These are phyloP conservation scores for Rhabdophis nuchalis DNA, from an alignment of 2,797 vertebrate species.

Conservation along the genomic window DNA sequence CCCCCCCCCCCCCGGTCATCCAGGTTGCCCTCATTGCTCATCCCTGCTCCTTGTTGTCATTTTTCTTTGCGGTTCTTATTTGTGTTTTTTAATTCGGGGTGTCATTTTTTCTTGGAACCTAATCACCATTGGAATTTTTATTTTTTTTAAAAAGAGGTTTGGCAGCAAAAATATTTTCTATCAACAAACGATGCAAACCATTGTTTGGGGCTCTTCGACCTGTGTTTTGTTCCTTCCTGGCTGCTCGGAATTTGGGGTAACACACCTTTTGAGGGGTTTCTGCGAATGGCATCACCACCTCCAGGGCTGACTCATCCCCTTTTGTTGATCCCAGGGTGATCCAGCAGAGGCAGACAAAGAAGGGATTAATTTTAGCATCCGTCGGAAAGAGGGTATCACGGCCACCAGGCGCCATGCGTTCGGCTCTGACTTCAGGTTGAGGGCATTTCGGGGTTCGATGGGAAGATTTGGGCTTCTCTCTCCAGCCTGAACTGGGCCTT, in stretches of 20 bases:
- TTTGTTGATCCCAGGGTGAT: not conserved
- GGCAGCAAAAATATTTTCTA: too few species aligned
- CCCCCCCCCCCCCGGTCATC: not conserved
- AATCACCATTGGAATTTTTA: too few species aligned
- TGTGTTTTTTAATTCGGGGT: not conserved
- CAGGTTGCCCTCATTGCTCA: not conserved
- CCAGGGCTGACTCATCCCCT: not conserved
- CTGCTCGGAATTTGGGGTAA: too few species aligned
- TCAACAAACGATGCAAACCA: not conserved
- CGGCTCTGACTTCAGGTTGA: too few species aligned
- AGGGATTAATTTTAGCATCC: not conserved
- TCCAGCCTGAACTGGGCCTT: not conserved
- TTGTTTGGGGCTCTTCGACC: too few species aligned
- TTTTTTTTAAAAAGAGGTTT: not conserved
- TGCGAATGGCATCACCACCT: too few species aligned
- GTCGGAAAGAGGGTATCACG: not conserved
- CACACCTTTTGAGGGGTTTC: too few species aligned
- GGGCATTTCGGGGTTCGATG: too few species aligned
- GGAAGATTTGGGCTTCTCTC: not conserved
- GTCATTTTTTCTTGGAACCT: too few species aligned
- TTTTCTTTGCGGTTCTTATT: not conserved
- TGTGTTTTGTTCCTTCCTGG: not conserved
- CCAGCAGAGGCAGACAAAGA: not conserved
- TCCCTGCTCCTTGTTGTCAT: not conserved
- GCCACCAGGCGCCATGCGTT: rapidly evolving